Evolutionary conservation across 2,888 invertebrate species (phyloP).

Genomic region (Heteropelma amictum): DNA sequence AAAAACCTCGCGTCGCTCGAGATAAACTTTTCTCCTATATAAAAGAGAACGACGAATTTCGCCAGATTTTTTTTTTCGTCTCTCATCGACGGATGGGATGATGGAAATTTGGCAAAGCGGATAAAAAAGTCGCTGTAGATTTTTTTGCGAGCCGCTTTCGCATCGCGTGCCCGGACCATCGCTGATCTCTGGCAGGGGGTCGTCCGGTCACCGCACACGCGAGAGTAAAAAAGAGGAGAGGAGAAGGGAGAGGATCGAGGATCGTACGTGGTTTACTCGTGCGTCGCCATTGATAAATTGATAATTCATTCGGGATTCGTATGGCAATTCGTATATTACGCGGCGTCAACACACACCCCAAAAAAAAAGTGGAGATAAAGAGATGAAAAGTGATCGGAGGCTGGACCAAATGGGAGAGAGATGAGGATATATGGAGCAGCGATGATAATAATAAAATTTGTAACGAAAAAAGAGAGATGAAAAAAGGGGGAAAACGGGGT

Average conservation of each 20-base stretch:
- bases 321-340: conserved; percentile 72
- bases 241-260: conserved; percentile 9
- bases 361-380: conserved; percentile 4
- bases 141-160: conserved; percentile 20
- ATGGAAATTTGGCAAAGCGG: too few species aligned
- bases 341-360: conserved; percentile 66
- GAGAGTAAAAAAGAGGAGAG: neutral
- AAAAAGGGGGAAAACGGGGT: conserved; percentile 11
- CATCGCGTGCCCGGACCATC: conserved; percentile 52
- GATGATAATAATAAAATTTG: neutral
- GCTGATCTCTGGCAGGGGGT: conserved; percentile 50
- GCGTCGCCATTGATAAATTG: conserved; percentile 67
- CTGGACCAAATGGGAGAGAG: neutral
- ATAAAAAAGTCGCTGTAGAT: neutral
- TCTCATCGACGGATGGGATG: too few species aligned
- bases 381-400: conserved; percentile 16
- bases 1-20: too few species aligned
- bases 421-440: neutral
- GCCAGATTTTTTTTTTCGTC: too few species aligned
- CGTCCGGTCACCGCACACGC: conserved; percentile 23
- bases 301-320: conserved; percentile 70
- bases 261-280: conserved; percentile 33
- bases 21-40: too few species aligned
- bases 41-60: too few species aligned
- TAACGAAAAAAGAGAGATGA: conserved; percentile 24